phyloP scores from a whole-genome alignment of 2,888 invertebrate genomes.

The Terebella lapidaria region DNA sequence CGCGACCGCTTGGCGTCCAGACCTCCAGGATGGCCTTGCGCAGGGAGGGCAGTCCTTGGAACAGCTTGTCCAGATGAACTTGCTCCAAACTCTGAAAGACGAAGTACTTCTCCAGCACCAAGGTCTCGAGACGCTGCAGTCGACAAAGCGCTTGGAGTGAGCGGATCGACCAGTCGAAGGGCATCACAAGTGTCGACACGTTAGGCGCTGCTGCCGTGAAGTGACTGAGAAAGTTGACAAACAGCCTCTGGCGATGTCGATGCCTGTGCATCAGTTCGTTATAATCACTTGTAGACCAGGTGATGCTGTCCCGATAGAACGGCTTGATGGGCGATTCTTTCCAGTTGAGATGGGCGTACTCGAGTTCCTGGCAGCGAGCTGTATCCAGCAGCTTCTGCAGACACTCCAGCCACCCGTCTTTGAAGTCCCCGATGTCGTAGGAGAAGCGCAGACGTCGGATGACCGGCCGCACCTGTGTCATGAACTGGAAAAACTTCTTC shows the following conservation, averaged over 20 bases:
- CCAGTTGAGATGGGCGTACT: slow-evolving; percentile 44
- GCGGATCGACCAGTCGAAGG: slow-evolving; percentile 49
- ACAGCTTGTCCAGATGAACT: slow-evolving; percentile 31
- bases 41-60: slow-evolving; percentile 31
- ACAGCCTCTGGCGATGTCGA: slow-evolving; percentile 38
- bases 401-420: slow-evolving; percentile 39
- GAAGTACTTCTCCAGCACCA: slow-evolving; percentile 46
- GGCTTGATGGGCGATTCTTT: slow-evolving; percentile 46
- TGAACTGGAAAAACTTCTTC: slow-evolving; percentile 35
- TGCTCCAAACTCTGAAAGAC: slow-evolving; percentile 42
- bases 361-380: slow-evolving; percentile 32
- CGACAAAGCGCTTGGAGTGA: slow-evolving; percentile 38
- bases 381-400: slow-evolving; percentile 33
- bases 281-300: slow-evolving; percentile 29
- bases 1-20: slow-evolving; percentile 45
- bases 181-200: slow-evolving; percentile 39
- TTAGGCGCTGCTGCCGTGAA: slow-evolving; percentile 40
- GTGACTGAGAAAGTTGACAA: slow-evolving; percentile 42
- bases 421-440: slow-evolving; percentile 45
- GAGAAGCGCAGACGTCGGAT: slow-evolving; percentile 43
- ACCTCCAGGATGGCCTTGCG: slow-evolving; percentile 43
- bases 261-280: slow-evolving; percentile 40
- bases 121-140: slow-evolving; percentile 32
- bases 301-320: slow-evolving; percentile 35
- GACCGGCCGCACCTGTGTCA: slow-evolving; percentile 33